Conservation (phyloP, 53 echinoderm and acorn worm species). For the Paracentrotus lividus region DNA sequence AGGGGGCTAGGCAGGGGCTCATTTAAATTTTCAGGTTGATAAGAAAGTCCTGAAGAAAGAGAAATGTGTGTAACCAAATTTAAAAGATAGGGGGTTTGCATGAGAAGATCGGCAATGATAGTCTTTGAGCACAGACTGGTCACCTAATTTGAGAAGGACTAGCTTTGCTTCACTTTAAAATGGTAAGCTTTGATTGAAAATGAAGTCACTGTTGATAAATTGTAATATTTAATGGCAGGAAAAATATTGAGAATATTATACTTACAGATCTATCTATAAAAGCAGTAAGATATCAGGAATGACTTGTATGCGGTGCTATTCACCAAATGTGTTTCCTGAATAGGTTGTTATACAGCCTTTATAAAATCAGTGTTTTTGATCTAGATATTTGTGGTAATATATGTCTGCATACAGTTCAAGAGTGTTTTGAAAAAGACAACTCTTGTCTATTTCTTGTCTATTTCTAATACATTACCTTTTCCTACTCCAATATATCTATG, state of each 20-base stretch:
- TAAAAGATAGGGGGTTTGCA: too few relatives aligned
- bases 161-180: neutral
- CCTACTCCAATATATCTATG: neutral
- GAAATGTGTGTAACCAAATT: too few relatives aligned
- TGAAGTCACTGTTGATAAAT: neutral
- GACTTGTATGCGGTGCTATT: neutral
- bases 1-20: too few relatives aligned
- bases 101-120: too few relatives aligned
- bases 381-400: neutral
- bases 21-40: too few relatives aligned
- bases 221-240: neutral
- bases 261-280: neutral
- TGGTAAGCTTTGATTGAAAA: neutral
- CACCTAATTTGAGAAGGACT: neutral
- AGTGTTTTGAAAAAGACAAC: neutral
- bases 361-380: neutral
- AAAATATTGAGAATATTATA: too few relatives aligned
- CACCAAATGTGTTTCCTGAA: neutral
- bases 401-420: neutral
- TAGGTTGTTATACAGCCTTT: neutral
- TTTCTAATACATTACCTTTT: neutral
- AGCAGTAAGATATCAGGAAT: neutral
- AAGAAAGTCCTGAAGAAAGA: too few relatives aligned
- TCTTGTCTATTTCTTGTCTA: too few relatives aligned
- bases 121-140: too few relatives aligned